phyloP scores from a whole-genome alignment of 2,888 invertebrate species.

The Malacosoma neustria region DNA sequence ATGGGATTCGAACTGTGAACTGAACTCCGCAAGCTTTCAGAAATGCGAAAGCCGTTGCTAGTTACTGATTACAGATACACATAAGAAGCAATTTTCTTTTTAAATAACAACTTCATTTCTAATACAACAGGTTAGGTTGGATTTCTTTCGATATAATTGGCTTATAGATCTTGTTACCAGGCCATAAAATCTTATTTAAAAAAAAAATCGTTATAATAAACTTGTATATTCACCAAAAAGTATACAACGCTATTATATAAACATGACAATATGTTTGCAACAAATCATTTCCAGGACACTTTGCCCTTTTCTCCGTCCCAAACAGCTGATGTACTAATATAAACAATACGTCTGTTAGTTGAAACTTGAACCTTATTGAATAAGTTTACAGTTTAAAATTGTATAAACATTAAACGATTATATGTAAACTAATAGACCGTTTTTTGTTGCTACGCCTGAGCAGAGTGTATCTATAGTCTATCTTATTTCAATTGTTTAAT shows the following conservation, averaged over 20 bases:
- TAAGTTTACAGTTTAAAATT: not conserved
- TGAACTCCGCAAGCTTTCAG: too few relatives aligned
- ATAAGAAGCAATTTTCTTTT: too few relatives aligned
- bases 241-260: not conserved
- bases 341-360: conserved; percentile 11
- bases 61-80: too few relatives aligned
- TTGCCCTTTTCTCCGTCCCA: conserved; percentile 16
- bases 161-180: too few relatives aligned
- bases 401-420: not conserved
- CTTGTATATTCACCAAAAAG: not conserved
- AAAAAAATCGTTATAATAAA: too few relatives aligned
- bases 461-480: not conserved
- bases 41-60: too few relatives aligned
- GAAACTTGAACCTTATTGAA: not conserved
- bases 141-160: too few relatives aligned
- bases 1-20: too few relatives aligned
- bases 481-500: not conserved
- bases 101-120: too few relatives aligned
- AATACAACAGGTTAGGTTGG: too few relatives aligned
- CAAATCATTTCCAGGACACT: not conserved
- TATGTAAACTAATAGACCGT: not conserved
- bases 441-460: not conserved
- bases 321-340: conserved; percentile 38
- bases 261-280: not conserved
- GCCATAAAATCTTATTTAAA: too few relatives aligned